phyloP scores from a whole-genome alignment of 2,888 invertebrate genomes.

The Dromius quadrimaculatus region DNA sequence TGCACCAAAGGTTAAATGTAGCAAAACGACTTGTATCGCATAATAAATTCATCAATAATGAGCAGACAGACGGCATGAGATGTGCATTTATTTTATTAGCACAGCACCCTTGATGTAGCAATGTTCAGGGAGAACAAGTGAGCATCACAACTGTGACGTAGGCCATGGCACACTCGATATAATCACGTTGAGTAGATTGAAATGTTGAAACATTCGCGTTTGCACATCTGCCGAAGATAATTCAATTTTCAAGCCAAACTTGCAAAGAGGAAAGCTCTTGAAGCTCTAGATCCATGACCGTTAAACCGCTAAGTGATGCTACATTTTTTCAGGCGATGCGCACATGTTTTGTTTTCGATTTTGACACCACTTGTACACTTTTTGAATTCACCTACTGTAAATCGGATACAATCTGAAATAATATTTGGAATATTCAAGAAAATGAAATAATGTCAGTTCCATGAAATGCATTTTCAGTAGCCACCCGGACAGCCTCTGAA shows the following conservation, averaged over 20 bases:
- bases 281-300: neutral
- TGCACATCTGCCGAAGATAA: conserved; percentile 9
- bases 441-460: too few relatives aligned
- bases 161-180: conserved; percentile 59
- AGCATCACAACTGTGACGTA: conserved; percentile 61
- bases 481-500: too few relatives aligned
- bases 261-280: conserved; percentile 25
- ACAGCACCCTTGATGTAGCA: conserved; percentile 59
- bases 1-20: conserved; percentile 1
- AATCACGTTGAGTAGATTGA: conserved; percentile 58
- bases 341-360: too few relatives aligned
- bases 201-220: neutral
- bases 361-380: too few relatives aligned
- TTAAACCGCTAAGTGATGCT: conserved; percentile 12
- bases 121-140: conserved; percentile 5
- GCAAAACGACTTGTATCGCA: neutral
- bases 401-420: too few relatives aligned
- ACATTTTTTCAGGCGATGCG: neutral
- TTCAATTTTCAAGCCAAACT: conserved; percentile 19
- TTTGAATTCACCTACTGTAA: too few relatives aligned
- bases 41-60: conserved; percentile 11
- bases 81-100: conserved; percentile 64
- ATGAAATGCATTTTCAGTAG: too few relatives aligned
- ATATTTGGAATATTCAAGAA: too few relatives aligned
- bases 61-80: conserved; percentile 60